phyloP scores from a whole-genome alignment of 2,113 vertebrate species.

The Osmerus eperlanus region DNA sequence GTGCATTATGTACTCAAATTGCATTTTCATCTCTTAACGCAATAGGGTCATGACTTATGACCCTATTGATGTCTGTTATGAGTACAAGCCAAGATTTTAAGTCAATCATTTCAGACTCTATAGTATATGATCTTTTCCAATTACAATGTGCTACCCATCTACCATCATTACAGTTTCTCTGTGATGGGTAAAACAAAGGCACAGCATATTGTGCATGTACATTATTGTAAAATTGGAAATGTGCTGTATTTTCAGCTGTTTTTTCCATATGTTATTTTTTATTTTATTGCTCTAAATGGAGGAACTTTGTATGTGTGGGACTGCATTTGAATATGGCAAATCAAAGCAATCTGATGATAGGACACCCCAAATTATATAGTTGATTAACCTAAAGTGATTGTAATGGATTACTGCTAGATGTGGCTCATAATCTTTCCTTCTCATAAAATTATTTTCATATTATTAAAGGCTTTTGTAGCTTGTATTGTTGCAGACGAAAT shows the following conservation, averaged over 20 bases:
- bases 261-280: constrained; percentile 5
- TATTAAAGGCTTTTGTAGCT: constrained; percentile 58
- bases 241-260: constrained; percentile 55
- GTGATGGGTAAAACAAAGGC: constrained; percentile 38
- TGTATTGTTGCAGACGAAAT: constrained; percentile 50
- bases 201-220: constrained; percentile 40
- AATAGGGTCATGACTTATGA: constrained; percentile 22
- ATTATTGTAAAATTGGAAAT: constrained; percentile 59
- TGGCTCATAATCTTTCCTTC: constrained; percentile 41
- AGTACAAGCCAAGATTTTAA: constrained; percentile 15
- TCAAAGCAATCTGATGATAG: constrained; percentile 34
- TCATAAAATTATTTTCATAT: constrained; percentile 60
- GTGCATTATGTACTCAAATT: constrained; percentile 12
- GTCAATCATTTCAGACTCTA: constrained; percentile 48
- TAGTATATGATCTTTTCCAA: constrained; percentile 16
- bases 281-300: constrained; percentile 35
- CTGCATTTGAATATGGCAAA: constrained; percentile 40
- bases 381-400: constrained; percentile 48
- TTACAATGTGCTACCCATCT: constrained; percentile 18
- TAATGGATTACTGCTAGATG: constrained; percentile 39
- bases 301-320: constrained; percentile 28
- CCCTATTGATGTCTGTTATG: constrained; percentile 22
- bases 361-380: constrained; percentile 28
- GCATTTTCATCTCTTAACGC: constrained; percentile 14
- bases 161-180: constrained; percentile 17